Base-by-base conservation (phyloP, 2,888 invertebrate species). In the Amblyjoppa proteus region DNA sequence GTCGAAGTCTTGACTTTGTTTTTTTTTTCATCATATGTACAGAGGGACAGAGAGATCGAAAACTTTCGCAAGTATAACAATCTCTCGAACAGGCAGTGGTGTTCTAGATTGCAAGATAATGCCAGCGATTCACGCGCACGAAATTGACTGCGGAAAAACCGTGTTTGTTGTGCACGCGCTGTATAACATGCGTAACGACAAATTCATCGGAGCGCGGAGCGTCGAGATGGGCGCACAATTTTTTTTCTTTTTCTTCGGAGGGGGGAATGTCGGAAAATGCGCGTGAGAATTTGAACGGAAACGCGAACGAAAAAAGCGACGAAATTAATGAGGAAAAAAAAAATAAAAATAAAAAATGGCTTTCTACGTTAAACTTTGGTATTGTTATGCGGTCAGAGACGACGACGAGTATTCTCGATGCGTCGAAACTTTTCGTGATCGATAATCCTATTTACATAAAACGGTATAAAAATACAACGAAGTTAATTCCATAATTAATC, bases 341-440 rank as follows among this genome's bases (percentile, higher is more conserved):
- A 73, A 66, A 77, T 51, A 84, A 85, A 81, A 88, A 20, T 20
- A 87, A 81, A 88, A 87, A 86, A 89, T 88, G 83, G 88, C 87
- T 91, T 91, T 93, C 91, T 92, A 92, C 89, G 90, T 92, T 93
- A 93, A 93, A 93, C 94, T 94, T 94, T 94, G 94, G 94, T 93
- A 94, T 94, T 92, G 90, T 91, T 90, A 91, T 93, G 90, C 89
- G 90, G 74, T 91, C 76, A 78, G 91, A 89, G 89, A 90, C 79
- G 69, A 82, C 56, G 75, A 74, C 77, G 51, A 87, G 68, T 78
- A 73, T 68, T 66, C 61, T 73, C 73, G 53, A 49, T 53, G 41
- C 68, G 25, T 53, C 75, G 71, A 51, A 49, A 76, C 66, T 53
- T 45, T 69, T 79, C 79, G 74, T 79, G 68, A 81, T 81, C 80